A percentile compares a stretch with the other conserved stretches of the same genome.
Conservation (phyloP, 2,113 vertebrate genomes). For the Ovibos moschatus region DNA sequence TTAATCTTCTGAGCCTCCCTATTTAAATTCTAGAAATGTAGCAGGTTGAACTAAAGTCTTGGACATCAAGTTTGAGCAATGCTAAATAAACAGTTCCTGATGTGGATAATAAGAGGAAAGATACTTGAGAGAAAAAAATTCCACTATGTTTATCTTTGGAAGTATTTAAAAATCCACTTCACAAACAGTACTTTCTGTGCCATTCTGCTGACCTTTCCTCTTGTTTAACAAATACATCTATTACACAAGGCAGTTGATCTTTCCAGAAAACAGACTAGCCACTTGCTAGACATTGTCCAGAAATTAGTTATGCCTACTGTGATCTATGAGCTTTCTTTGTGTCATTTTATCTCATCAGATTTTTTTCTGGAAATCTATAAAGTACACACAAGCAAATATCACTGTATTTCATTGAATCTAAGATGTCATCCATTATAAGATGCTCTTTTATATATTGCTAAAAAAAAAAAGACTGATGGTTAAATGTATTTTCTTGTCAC, state of each 20-base stretch:
- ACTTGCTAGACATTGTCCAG: not conserved
- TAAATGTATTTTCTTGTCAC: not conserved
- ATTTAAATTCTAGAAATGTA: not conserved
- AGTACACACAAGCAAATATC: not conserved
- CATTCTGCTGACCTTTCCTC: not conserved
- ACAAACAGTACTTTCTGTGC: not conserved
- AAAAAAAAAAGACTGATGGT: not conserved
- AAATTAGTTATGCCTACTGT: not conserved
- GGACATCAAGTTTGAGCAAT: not conserved
- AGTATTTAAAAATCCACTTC: not conserved
- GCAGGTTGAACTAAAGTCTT: not conserved
- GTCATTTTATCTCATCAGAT: not conserved
- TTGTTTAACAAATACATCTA: not conserved
- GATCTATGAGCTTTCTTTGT: not conserved
- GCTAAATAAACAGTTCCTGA: not conserved
- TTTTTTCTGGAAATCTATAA: not conserved
- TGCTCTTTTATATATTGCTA: not conserved
- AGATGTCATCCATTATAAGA: not conserved
- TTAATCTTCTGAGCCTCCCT: not conserved
- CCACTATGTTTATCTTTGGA: not conserved
- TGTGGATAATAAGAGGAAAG: not conserved
- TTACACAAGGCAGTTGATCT: not conserved
- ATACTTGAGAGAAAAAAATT: not conserved
- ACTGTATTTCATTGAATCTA: not conserved
- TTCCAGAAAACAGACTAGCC: not conserved